Base-by-base conservation (phyloP, 2,113 vertebrate genomes). In the Trinectes maculatus region DNA sequence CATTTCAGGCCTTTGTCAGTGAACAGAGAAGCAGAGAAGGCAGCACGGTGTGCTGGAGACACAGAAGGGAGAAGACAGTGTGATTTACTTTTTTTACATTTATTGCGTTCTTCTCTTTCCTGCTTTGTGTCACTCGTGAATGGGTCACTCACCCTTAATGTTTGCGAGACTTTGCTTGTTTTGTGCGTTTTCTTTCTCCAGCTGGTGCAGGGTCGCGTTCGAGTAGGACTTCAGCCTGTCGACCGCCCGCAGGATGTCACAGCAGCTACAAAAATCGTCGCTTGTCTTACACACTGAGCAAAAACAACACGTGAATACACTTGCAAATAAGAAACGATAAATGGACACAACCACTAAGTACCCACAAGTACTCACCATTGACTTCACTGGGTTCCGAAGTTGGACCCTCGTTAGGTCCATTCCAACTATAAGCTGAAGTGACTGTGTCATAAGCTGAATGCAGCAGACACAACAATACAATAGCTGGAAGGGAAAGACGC, bases 1-100 rank as follows among this genome's bases (percentile, higher is more conserved):
- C 85, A 87, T 21, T 0, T 28, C 0, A 64, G 52, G 3, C 3
- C 19, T 0, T 22, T 21, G 3, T 85, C 21, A 1, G 10, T 69
- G 40, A 6, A 46, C 3, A 92, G 64, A 21, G 86, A 61, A n/a
- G 78, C 84, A 2, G 92, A 87, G 77, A 93, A 90, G 54, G 91
- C 91, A 9, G 71, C 68, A n/a, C 86, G 87, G 59, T 57, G 80
- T 3, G 59, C 92, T 93, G 89, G 6, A 54, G 47, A 25, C 21
- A 70, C 42, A 60, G 8, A 7, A 3, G 15, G 3, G 15, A 44
- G 11, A 55, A 2, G 33, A n/a, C 1, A 26, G 10, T 3, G 29
- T 31, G 4, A 8, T 31, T 31, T 31, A 5, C 8, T 31, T 31
- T 31, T 31, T 8, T 31, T 8, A 5, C 29, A 31, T 5, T 8